Evolutionary conservation across 2,888 invertebrate genomes (phyloP), one percentile per base, ranked within the genome.

Genomic region (Pseudococcus viburni): DNA sequence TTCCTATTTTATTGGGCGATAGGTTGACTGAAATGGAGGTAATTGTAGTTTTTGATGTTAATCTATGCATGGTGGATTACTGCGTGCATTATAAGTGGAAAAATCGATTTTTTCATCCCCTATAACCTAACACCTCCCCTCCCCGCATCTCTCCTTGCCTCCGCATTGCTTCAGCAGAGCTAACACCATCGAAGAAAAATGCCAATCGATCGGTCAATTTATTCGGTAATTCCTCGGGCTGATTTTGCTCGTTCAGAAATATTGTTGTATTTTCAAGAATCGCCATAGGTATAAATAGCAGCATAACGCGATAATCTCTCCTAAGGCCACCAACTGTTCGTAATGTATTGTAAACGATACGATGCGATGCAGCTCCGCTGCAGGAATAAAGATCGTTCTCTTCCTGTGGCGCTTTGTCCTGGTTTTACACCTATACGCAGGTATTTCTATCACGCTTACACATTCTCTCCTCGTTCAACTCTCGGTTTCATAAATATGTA

Each of bases 321-420:
- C 26, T 55, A n/a, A 55, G 55, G 55, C 55, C 55, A 55, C 55
- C 55, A 55, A 55, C 55, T n/a, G 55, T 55, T 55, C 55, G n/a
- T n/a, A n/a, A n/a, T 55, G 55, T 8, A 55, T 55, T 55, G 55
- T 17, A 55, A 55, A 55, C 15, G 55, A 55, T 55, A 17, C n/a
- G n/a, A 55, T n/a, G 5, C 55, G 55, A 55, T n/a, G 68, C 22
- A 26, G 68, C 68, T 19, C 68, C 68, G 68, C 68, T 26, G 68
- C 68, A 68, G 68, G 68, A 68, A 33, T 33, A 33, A 26, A 68
- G 68, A 68, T 68, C 68, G 11, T 68, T 55, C 55, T 68, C 68
- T 68, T 68, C 68, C 68, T 68, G 68, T 68, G 68, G 68, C 68
- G 68, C 68, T 68, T 68, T 68, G 68, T 68, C 68, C 68, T 68